phyloP scores from a whole-genome alignment of 2,888 invertebrate genomes.

The Lasioglossum marginatum region DNA sequence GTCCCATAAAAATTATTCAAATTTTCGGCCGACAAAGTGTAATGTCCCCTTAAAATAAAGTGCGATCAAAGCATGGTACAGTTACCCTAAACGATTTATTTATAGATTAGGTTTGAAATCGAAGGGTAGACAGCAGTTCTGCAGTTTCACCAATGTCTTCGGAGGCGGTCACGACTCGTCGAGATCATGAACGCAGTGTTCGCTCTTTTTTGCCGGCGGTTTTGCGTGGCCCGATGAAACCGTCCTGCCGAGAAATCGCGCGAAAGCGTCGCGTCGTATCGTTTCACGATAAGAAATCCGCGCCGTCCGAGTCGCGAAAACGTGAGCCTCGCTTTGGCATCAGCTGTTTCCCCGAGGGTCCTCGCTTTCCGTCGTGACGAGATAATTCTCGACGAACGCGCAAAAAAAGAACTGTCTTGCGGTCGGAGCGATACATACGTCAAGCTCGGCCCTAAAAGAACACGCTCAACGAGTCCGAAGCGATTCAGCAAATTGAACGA shows the following conservation, averaged over 20 bases:
- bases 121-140: too few relatives aligned
- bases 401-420: not conserved
- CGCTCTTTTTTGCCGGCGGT: too few relatives aligned
- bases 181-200: not conserved
- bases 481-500: not conserved
- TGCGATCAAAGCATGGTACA: too few relatives aligned
- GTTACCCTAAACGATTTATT: too few relatives aligned
- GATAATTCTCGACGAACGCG: not conserved
- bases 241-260: not conserved
- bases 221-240: too few relatives aligned
- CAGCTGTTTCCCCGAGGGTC: constrained; percentile 2
- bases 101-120: too few relatives aligned
- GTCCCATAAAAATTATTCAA: too few relatives aligned
- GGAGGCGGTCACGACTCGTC: too few relatives aligned
- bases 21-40: too few relatives aligned
- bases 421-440: not conserved
- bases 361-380: not conserved
- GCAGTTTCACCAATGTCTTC: too few relatives aligned
- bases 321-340: not conserved
- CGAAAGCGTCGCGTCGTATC: too few relatives aligned
- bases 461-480: not conserved
- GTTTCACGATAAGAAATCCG: not conserved
- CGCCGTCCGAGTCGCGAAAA: not conserved
- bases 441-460: not conserved
- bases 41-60: too few relatives aligned